Conservation (phyloP, 30 jellyfish, hydroid and myxozoan genomes). For the Hydractinia echinata region DNA sequence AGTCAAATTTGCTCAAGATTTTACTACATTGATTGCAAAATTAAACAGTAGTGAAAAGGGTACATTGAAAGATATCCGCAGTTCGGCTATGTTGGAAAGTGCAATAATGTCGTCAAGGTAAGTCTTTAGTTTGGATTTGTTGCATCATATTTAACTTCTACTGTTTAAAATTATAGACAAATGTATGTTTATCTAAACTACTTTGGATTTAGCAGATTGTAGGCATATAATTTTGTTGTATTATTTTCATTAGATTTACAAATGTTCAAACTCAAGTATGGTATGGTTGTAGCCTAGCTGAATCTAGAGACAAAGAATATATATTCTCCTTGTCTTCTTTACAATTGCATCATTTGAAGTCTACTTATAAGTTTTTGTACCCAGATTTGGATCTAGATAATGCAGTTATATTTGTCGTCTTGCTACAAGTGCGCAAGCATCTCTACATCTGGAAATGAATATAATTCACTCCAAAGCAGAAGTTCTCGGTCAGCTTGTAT, state of each 20-base stretch:
- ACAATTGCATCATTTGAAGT: background rate
- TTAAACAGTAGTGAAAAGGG: background rate
- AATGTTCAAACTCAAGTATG: background rate
- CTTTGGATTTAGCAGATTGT: background rate
- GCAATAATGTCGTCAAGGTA: conserved; percentile 15
- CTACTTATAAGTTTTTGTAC: background rate
- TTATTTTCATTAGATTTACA: background rate
- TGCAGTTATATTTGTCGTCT: background rate
- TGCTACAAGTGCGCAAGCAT: background rate
- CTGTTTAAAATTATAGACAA: no score
- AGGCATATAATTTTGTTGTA: background rate
- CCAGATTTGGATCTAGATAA: background rate
- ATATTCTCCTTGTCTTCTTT: background rate
- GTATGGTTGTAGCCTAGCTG: background rate
- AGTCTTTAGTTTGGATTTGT: background rate
- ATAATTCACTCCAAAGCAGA: background rate
- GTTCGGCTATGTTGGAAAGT: background rate
- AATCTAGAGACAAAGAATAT: background rate
- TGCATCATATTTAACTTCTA: background rate
- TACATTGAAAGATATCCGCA: background rate
- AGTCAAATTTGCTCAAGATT: background rate
- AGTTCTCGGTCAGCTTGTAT: background rate
- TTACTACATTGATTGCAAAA: background rate
- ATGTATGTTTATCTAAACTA: no score
- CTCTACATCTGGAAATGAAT: background rate